phyloP scores from a whole-genome alignment of 2,797 vertebrate genomes.

The Rhinatrema bivittatum region DNA sequence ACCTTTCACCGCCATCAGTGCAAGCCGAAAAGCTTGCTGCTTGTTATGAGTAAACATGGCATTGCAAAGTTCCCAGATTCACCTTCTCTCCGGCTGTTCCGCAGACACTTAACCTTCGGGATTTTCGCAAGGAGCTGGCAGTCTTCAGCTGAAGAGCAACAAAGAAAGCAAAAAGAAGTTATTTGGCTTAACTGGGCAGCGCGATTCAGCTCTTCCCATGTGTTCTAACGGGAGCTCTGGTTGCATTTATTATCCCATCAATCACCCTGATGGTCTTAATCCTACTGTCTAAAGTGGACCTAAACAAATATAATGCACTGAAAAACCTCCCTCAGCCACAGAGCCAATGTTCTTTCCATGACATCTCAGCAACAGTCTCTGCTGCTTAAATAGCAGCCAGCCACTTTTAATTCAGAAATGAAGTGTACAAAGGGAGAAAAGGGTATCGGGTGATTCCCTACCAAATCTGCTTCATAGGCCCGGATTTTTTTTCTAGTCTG shows the following conservation, averaged over 20 bases:
- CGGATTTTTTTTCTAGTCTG: no score
- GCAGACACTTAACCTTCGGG: slow-evolving; percentile 88
- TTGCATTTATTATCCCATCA: slow-evolving; percentile 30
- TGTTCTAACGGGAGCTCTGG: slow-evolving; percentile 17
- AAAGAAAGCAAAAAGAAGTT: slow-evolving; percentile 2
- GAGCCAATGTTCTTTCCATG: not conserved
- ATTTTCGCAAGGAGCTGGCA: slow-evolving; percentile 91
- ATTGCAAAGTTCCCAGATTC: slow-evolving; percentile 34
- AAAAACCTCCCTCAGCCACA: not conserved
- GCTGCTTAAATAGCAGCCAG: no score
- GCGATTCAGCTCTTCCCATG: slow-evolving; percentile 16
- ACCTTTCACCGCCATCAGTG: no score
- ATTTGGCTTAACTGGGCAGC: slow-evolving; percentile 16
- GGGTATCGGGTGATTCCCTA: not conserved
- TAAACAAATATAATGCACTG: slow-evolving; percentile 13
- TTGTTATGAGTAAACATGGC: no score
- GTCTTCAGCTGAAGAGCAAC: slow-evolving; percentile 75
- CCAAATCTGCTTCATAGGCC: no score
- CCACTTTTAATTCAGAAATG: no score
- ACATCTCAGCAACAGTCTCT: no score
- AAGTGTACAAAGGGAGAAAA: not conserved
- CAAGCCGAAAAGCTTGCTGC: no score
- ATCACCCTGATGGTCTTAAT: slow-evolving; percentile 26
- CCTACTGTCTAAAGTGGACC: slow-evolving; percentile 10
- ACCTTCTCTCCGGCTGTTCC: slow-evolving; percentile 87